A percentile compares a stretch with the other conserved stretches of the same genome.
These are phyloP conservation scores for Heliocidaris tuberculata DNA, from an alignment of 35 echinoderm and acorn worm species.

Conservation along the genomic window DNA sequence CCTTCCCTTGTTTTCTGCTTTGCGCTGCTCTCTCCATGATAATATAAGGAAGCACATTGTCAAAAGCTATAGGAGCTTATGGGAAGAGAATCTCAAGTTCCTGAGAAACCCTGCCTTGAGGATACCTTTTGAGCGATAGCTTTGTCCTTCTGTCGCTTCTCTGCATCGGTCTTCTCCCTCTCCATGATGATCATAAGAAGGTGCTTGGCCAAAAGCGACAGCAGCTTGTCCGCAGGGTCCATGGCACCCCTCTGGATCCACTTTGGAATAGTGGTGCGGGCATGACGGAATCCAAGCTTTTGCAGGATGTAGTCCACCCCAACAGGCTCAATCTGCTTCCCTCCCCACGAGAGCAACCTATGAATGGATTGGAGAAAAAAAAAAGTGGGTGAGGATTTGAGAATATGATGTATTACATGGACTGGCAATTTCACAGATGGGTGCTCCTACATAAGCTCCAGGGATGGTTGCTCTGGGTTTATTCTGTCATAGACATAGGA, in stretches of 20 bases:
- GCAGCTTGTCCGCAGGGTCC: conserved; percentile 82
- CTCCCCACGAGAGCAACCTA: conserved; percentile 89
- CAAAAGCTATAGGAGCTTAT: no score
- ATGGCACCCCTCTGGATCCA: conserved; percentile 95
- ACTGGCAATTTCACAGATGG: no score
- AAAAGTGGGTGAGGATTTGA: not conserved
- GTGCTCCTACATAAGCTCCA: no score
- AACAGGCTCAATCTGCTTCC: conserved; percentile 93
- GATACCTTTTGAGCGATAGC: not conserved
- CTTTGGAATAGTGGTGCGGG: conserved; percentile 92
- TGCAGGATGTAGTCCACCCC: conserved; percentile 95
- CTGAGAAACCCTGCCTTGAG: not conserved
- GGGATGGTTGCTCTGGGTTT: no score
- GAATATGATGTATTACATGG: no score
- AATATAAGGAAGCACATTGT: not conserved
- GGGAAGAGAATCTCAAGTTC: not conserved
- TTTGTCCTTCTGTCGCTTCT: conserved; percentile 30
- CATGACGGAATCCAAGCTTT: conserved; percentile 93
- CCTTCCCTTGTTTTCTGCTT: not conserved
- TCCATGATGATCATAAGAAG: conserved; percentile 72
- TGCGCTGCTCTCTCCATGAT: not conserved
- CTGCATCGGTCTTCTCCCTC: conserved; percentile 59
- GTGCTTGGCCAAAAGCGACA: conserved; percentile 74
- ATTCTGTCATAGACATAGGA: no score
- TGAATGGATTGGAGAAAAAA: conserved; percentile 22